Evolutionary conservation across 1,140 invertebrate species (phyloP), one percentile per base, ranked within the genome.

Genomic region (Littorina saxatilis): DNA sequence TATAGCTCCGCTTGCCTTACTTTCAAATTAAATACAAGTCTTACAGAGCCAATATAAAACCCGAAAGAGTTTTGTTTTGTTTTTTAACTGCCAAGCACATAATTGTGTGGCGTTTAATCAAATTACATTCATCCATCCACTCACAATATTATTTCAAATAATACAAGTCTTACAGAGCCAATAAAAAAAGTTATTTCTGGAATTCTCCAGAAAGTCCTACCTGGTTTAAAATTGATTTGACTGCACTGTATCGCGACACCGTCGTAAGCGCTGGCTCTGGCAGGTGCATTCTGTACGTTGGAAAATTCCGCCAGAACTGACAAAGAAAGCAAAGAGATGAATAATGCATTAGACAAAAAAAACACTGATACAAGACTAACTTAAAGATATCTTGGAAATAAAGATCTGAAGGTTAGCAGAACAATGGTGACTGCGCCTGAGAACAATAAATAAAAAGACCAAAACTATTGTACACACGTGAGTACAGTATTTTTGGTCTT

Each of bases 231-330:
- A 29, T 61, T 79, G n/a, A 86, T 86, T 29, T 81, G 58, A 35
- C 83, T 84, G 63, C 86, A 87, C 39, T 85, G 63, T 1, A 88
- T 76, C 0, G 79, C 82, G n/a, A 82, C 84, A 32, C 85, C 86
- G 72, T 86, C 83, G 50, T 85, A 88, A 0, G 87, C 87, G 15
- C 72, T 79, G 35, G 85, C 80, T 32, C 77, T 63, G 2, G 86
- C 85, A 4, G 87, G 79, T 9, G 80, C 86, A 63, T 85, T 81
- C 13, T 77, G 77, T 11, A 88, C 86, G 55, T 88, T 88, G 52
- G 83, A 83, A 66, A 88, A 88, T 61, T 88, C 83, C 7, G 82
- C 82, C 35, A 87, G 58, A 61, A 63, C 87, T 87, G 37, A 83
- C 43, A 32, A 52, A 43, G 76, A 81, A 32, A 55, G 40, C 27